Conservation (phyloP, 2,113 vertebrate species). For the Alaudala cheleensis region DNA sequence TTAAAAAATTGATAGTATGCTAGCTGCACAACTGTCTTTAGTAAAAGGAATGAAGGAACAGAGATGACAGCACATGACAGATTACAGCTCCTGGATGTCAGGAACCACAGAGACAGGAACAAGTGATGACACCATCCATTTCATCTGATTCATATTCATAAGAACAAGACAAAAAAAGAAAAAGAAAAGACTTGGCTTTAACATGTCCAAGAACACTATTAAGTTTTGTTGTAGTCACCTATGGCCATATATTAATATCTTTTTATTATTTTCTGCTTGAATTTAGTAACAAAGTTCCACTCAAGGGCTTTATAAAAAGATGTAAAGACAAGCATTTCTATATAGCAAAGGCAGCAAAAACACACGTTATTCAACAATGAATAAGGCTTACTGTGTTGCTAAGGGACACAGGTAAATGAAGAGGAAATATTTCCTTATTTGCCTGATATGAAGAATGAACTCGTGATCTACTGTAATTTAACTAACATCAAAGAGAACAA, state of each 20-base stretch:
- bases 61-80: not conserved
- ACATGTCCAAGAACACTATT: not conserved
- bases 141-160: not conserved
- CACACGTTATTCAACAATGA: not conserved
- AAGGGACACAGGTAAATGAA: conserved; percentile 51
- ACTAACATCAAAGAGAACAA: conserved; percentile 38
- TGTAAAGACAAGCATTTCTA: not conserved
- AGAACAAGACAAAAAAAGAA: not conserved
- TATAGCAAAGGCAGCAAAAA: not conserved
- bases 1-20: not conserved
- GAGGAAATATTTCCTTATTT: conserved; percentile 60
- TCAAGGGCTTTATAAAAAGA: not conserved
- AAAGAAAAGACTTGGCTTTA: not conserved
- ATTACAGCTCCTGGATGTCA: not conserved
- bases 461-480: conserved; percentile 22
- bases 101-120: not conserved
- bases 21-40: not conserved
- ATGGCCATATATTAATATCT: not conserved
- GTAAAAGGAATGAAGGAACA: not conserved
- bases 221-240: not conserved
- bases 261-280: not conserved
- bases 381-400: conserved; percentile 15
- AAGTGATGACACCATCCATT: not conserved
- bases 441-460: conserved; percentile 54
- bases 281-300: not conserved